These are phyloP conservation scores for Plodia interpunctella DNA, from an alignment of 1,140 invertebrate genomes.

Conservation along the genomic window DNA sequence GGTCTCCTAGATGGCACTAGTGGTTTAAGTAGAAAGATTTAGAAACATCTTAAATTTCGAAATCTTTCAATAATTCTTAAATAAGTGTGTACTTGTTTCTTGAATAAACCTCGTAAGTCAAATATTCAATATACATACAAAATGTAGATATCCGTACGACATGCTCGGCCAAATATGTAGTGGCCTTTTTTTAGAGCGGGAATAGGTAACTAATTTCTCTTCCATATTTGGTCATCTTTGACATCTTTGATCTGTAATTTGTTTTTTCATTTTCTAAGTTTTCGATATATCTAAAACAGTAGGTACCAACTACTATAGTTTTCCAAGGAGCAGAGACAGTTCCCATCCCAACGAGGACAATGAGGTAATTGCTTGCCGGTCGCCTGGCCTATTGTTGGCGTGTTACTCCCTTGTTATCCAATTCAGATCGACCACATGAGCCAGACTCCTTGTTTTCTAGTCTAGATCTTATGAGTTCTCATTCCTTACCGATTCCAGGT, in stretches of 20 bases:
- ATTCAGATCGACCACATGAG: slow-evolving; percentile 45
- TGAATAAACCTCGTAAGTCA: no score
- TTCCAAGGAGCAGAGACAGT: slow-evolving; percentile 17
- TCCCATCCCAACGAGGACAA: slow-evolving; percentile 52
- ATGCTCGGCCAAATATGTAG: no score
- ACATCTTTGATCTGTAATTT: background rate
- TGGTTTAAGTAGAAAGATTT: background rate
- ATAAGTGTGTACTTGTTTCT: no score
- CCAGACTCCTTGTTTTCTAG: slow-evolving; percentile 47
- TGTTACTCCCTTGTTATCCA: slow-evolving; percentile 71
- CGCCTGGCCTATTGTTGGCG: slow-evolving; percentile 57
- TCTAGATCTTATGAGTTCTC: background rate
- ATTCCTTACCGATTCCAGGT: background rate
- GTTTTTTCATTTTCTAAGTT: no score
- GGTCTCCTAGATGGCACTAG: background rate
- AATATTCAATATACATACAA: no score
- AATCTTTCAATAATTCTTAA: no score
- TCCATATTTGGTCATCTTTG: no score
- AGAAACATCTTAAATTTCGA: no score
- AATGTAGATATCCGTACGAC: no score
- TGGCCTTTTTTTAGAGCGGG: no score
- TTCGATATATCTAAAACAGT: background rate
- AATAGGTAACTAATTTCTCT: no score
- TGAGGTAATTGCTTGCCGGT: slow-evolving; percentile 50
- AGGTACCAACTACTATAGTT: background rate